phyloP scores from a whole-genome alignment of 1,140 invertebrate genomes.

The Drosophila saltans region DNA sequence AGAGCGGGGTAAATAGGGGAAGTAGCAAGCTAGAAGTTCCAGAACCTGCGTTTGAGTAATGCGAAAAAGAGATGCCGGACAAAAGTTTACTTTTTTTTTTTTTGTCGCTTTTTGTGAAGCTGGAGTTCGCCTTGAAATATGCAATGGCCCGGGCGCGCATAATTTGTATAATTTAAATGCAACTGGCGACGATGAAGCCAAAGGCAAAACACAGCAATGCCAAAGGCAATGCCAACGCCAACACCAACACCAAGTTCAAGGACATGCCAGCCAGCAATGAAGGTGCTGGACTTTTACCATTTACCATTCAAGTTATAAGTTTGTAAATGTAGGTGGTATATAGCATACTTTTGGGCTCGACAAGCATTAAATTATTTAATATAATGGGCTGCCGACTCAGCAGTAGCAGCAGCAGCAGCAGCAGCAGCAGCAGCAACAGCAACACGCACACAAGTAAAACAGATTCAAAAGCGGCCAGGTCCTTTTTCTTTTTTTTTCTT shows the following conservation, averaged over 20 bases:
- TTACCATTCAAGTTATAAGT: not conserved
- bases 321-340: not conserved
- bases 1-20: too few relatives aligned
- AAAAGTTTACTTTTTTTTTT: conserved; percentile 36
- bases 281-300: not conserved
- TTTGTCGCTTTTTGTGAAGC: not conserved
- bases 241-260: conserved; percentile 46
- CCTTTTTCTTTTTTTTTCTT: not conserved
- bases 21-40: conserved; percentile 28
- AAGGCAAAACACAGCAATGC: too few relatives aligned
- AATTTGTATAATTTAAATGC: conserved; percentile 68
- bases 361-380: conserved; percentile 64
- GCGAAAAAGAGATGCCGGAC: conserved; percentile 20
- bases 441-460: conserved; percentile 23
- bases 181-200: conserved; percentile 17
- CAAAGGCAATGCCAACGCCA: not conserved
- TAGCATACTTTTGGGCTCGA: conserved; percentile 42
- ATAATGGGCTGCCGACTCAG: conserved; percentile 34
- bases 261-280: conserved; percentile 42
- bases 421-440: too few relatives aligned
- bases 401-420: conserved; percentile 25
- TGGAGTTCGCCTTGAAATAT: conserved; percentile 23
- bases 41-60: conserved; percentile 59
- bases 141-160: conserved; percentile 41
- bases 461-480: conserved; percentile 27